Percentiles rank a stretch among this genome's conserved stretches.
phyloP scores from a whole-genome alignment of 1,140 invertebrate genomes.

The Megathymus violae region DNA sequence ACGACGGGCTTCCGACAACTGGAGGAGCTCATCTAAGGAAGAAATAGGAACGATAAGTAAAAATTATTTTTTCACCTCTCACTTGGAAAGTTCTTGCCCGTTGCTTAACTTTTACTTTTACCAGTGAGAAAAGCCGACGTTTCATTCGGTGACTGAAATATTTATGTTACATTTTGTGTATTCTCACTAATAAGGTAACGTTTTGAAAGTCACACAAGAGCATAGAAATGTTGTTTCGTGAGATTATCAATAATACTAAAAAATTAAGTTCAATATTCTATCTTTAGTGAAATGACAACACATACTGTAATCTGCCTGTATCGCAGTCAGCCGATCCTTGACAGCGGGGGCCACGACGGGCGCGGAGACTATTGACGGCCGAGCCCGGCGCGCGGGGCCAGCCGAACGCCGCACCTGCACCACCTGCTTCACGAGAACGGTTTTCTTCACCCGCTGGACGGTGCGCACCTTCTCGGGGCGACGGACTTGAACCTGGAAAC shows the following conservation, averaged over 20 bases:
- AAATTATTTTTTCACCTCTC: no score
- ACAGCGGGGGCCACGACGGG: conserved; percentile 24
- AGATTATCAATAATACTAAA: no score
- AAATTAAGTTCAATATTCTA: conserved; percentile 1
- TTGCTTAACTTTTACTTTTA: no score
- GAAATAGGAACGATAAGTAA: no score
- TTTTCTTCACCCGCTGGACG: conserved; percentile 94
- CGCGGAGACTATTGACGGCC: conserved; percentile 29
- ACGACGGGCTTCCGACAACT: conserved; percentile 91
- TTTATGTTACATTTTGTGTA: no score
- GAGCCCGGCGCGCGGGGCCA: conserved; percentile 24
- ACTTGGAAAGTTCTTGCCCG: no score
- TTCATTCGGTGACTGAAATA: no score
- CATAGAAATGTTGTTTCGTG: no score
- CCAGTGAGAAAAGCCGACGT: no score
- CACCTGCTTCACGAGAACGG: conserved; percentile 93
- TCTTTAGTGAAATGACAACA: not conserved
- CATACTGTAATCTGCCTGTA: conserved; percentile 49
- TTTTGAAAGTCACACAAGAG: no score
- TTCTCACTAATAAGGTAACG: no score
- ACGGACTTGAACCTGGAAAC: conserved; percentile 89
- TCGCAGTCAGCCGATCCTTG: conserved; percentile 35
- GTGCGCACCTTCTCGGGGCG: conserved; percentile 92
- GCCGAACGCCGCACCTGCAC: conserved; percentile 85
- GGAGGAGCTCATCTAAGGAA: conserved; percentile 87